phyloP scores from a whole-genome alignment of 2,888 invertebrate species.

The Pterobdella sp. region DNA sequence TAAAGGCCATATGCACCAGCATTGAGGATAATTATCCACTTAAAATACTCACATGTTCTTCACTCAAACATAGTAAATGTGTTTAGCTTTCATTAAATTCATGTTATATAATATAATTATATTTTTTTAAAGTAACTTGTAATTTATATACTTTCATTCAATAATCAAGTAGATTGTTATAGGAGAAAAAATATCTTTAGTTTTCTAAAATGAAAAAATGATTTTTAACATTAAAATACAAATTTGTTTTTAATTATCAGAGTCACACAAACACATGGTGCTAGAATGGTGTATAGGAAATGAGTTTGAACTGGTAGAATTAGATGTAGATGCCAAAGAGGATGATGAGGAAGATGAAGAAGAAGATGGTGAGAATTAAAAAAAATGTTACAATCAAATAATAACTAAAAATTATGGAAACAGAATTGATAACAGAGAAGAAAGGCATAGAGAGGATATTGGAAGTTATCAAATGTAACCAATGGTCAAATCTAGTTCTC shows the following conservation, averaged over 20 bases:
- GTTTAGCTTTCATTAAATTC: too few relatives aligned
- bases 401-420: too few relatives aligned
- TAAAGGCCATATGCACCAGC: neutral
- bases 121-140: too few relatives aligned
- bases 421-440: conserved; percentile 58
- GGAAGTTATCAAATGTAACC: conserved; percentile 65
- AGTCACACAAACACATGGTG: conserved; percentile 39
- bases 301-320: conserved; percentile 64
- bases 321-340: conserved; percentile 54
- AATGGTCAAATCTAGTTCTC: conserved; percentile 64
- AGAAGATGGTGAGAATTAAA: neutral
- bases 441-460: conserved; percentile 62
- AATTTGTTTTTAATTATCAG: conserved; percentile 39
- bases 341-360: conserved; percentile 53
- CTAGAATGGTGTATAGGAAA: conserved; percentile 62
- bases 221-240: too few relatives aligned
- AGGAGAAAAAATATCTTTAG: too few relatives aligned
- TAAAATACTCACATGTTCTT: neutral
- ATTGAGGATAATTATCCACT: neutral
- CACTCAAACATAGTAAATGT: conserved; percentile 10
- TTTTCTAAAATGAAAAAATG: too few relatives aligned
- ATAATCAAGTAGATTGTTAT: too few relatives aligned
- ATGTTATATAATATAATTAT: too few relatives aligned
- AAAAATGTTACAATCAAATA: neutral
- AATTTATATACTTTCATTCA: too few relatives aligned